These are phyloP conservation scores for Scaptomyza tumidula DNA, from an alignment of 2,888 invertebrate genomes.

Conservation along the genomic window DNA sequence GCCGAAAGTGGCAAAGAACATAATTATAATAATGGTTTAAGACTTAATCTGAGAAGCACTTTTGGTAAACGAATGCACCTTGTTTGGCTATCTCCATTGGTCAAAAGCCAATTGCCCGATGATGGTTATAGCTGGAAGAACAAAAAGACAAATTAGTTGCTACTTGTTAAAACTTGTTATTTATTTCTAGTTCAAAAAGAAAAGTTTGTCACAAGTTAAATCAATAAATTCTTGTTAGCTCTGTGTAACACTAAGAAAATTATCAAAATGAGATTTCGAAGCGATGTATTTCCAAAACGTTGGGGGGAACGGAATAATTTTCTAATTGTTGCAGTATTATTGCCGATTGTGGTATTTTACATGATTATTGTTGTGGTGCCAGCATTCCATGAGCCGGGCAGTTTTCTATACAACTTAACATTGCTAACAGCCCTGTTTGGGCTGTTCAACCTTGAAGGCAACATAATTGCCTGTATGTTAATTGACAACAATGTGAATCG, in stretches of 20 bases:
- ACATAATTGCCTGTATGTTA: slow-evolving; percentile 90
- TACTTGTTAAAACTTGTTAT: background rate
- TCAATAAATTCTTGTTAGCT: background rate
- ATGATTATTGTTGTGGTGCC: slow-evolving; percentile 90
- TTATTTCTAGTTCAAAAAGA: background rate
- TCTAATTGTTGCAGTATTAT: slow-evolving; percentile 62
- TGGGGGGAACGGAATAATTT: background rate
- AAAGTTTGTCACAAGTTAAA: background rate
- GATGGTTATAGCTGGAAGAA: slow-evolving; percentile 89
- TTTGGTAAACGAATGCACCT: slow-evolving; percentile 92
- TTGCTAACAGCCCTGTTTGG: slow-evolving; percentile 88
- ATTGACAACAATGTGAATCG: slow-evolving; percentile 90
- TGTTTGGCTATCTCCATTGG: slow-evolving; percentile 91
- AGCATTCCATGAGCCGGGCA: slow-evolving; percentile 86
- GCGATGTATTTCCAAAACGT: slow-evolving; percentile 21
- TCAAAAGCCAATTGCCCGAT: slow-evolving; percentile 90
- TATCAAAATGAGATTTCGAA: slow-evolving; percentile 46
- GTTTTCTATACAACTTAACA: slow-evolving; percentile 86
- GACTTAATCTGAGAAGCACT: slow-evolving; percentile 89
- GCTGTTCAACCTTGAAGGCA: slow-evolving; percentile 90
- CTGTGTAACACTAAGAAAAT: background rate
- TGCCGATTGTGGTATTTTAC: slow-evolving; percentile 78
- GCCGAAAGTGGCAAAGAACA: slow-evolving; percentile 82
- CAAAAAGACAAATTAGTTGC: slow-evolving; percentile 26
- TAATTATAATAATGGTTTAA: slow-evolving; percentile 89